Evolutionary conservation across 2,113 vertebrate genomes (phyloP).

Genomic region (Phalacrocorax aristotelis): DNA sequence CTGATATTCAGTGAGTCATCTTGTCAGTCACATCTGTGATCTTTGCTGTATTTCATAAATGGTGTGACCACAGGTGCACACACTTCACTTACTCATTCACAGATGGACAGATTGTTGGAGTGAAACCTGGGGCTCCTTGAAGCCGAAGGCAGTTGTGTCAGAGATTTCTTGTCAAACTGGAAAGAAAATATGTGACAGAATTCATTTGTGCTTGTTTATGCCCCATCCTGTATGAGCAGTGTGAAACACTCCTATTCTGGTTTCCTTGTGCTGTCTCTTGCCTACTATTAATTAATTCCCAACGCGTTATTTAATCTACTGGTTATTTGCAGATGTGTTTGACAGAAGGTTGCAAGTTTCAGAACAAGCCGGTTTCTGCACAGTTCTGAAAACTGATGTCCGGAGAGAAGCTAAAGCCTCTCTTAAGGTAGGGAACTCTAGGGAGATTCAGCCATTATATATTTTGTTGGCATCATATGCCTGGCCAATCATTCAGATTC

Average conservation of each 20-base stretch:
- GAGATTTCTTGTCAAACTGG: constrained; percentile 42
- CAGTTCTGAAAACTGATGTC: neutral
- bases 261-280: neutral
- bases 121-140: neutral
- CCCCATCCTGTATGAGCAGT: neutral
- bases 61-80: neutral
- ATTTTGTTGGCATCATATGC: neutral
- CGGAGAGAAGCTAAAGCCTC: neutral
- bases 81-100: neutral
- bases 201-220: neutral
- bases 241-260: neutral
- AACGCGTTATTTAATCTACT: neutral
- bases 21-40: neutral
- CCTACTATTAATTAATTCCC: neutral
- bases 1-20: neutral
- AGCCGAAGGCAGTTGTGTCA: neutral
- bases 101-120: neutral
- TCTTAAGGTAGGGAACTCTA: neutral
- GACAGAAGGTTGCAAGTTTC: neutral
- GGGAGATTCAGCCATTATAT: neutral
- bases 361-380: neutral
- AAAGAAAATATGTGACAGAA: constrained; percentile 2
- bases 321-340: neutral
- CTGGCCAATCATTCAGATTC: neutral
- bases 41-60: neutral